Base-by-base conservation (phyloP, 2,797 vertebrate genomes). In the Leptatherina wallacei region DNA sequence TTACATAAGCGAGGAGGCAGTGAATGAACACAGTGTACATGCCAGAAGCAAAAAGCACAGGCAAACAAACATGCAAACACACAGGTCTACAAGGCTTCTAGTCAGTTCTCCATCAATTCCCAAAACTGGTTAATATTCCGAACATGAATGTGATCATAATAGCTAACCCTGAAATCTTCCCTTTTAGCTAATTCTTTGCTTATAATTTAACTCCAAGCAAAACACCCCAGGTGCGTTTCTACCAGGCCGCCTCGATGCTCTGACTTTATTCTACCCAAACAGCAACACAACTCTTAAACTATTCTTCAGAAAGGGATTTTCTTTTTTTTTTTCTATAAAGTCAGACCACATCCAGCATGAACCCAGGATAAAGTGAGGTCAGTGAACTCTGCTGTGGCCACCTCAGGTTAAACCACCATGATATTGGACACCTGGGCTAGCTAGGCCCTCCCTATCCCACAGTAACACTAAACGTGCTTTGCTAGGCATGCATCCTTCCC, bases 21-120 rank as follows among this genome's bases (percentile, higher is more conserved):
- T 79, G 75, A 87, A 89, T 84, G 69, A 69, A 72, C 35, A 40
- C 71, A 73, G 78, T 85, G 81, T 85, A 54, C 29, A 24, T 40
- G 78, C 72, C 61, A 59, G 44, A 12, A 49, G 55, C 60, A 56
- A 10, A 67, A 76, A 75, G 61, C 71, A 40, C 57, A 30, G 29
- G 30, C 54, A 69, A 55, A 64, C 69, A 77, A 7, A 71, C 73
- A 65, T 8, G 29, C 40, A 68, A 44, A 70, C 52, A 66, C 13
- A 72, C 59, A 73, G 4, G 5, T 16, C 70, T 30, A 73, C 35
- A 36, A 69, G 54, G 62, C 27, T 47, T 52, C 22, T 16, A 36
- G 36, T 61, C 32, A 49, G 18, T 14, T 69, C 6, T 40, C 66
- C 20, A 63, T 22, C 4, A 1, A 61, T 24, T 57, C 8, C 4